Percentiles rank a stretch among this genome's conserved stretches.
phyloP scores from a whole-genome alignment of 2,888 invertebrate genomes.

The Polietes domitor region DNA sequence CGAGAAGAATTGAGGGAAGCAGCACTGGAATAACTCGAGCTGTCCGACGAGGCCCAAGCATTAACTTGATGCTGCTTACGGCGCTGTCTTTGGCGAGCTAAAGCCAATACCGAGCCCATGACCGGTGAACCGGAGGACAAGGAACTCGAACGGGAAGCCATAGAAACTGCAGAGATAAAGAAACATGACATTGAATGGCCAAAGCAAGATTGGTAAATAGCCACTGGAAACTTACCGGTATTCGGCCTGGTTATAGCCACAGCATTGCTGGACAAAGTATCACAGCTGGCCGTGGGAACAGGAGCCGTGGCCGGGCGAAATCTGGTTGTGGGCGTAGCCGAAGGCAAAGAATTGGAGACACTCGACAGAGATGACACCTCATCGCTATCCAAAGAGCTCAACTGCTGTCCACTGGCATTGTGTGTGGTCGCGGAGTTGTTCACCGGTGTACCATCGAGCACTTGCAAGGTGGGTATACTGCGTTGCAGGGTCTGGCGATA shows the following conservation, averaged over 20 bases:
- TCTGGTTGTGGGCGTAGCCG: neutral
- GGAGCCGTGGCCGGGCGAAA: slow-evolving; percentile 56
- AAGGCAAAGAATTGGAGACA: slow-evolving; percentile 45
- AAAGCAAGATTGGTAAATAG: too few species aligned
- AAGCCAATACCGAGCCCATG: slow-evolving; percentile 74
- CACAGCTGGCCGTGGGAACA: slow-evolving; percentile 2
- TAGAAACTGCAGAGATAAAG: slow-evolving; percentile 32
- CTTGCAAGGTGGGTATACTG: slow-evolving; percentile 78
- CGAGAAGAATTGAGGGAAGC: slow-evolving; percentile 72
- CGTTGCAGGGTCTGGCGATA: slow-evolving; percentile 79
- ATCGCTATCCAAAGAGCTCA: slow-evolving; percentile 53
- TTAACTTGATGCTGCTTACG: slow-evolving; percentile 67
- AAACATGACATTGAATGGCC: neutral
- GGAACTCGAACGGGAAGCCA: slow-evolving; percentile 48
- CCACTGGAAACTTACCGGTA: slow-evolving; percentile 46
- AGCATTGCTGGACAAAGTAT: neutral
- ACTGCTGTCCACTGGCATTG: neutral
- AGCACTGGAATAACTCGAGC: slow-evolving; percentile 69
- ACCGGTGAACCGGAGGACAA: slow-evolving; percentile 72
- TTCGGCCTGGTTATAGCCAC: slow-evolving; percentile 31
- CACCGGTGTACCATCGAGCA: slow-evolving; percentile 79
- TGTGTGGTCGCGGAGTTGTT: slow-evolving; percentile 29
- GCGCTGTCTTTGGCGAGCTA: slow-evolving; percentile 70
- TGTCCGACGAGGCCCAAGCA: slow-evolving; percentile 73
- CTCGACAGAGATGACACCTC: slow-evolving; percentile 68